Base-by-base conservation (phyloP, 2,113 vertebrate species). In the Lucifuga dentata region DNA sequence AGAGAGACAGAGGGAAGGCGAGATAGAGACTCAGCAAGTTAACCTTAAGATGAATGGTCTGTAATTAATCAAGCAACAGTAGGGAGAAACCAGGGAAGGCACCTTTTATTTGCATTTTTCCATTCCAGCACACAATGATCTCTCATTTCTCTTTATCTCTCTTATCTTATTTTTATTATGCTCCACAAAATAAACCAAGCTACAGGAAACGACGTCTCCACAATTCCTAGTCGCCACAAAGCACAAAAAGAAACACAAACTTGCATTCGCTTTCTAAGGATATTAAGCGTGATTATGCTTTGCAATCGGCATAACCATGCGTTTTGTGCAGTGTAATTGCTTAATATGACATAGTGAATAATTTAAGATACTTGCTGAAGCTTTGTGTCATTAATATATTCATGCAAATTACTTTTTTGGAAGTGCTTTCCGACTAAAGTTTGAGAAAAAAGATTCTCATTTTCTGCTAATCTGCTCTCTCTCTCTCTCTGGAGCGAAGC, bases 1-100 rank as follows among this genome's bases (percentile, higher is more conserved):
- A 53, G 29, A 53, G 9, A n/a, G 35, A 24, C 8, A n/a, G 7
- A 39, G 19, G 40, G 35, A 39, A 12, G 8, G 33, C 15, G 35
- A 57, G 53, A 49, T 50, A 35, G 60, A 58, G 50, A 29, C 72
- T 41, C 77, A 79, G 71, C 74, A 55, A 72, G 78, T 69, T 79
- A 46, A 78, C 65, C 57, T 78, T 38, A 58, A 49, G 36, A 83
- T 76, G 75, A 88, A 79, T 74, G 63, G 68, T 36, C 68, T 62
- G 61, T 76, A 85, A 83, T 83, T 81, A 79, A 88, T 83, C 78
- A 81, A 66, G 65, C 50, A 61, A 68, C 81, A 74, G 64, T 60
- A 11, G 53, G 61, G 40, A 44, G 57, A 16, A 64, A 61, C 24
- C 49, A 29, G 49, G 52, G 52, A 69, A 68, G 52, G 11, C 61